Conservation (phyloP, 2,113 vertebrate genomes). For the Rattus norvegicus region DNA sequence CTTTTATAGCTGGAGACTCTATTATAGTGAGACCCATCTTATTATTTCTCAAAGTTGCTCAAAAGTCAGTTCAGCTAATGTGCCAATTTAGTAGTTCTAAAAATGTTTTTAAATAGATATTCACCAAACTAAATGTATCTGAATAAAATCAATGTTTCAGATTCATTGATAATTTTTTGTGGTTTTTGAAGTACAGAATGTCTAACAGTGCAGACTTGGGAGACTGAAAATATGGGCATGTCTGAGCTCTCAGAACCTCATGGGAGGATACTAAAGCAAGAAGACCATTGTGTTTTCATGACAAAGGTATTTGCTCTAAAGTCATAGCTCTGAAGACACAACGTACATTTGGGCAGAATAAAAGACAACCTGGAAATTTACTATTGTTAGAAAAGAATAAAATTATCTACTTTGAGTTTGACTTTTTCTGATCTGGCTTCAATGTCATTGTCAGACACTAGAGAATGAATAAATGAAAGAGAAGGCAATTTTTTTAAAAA, state of each 20-base stretch:
- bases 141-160: background rate
- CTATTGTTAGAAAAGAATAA: background rate
- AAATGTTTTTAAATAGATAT: constrained; percentile 34
- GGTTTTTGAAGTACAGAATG: background rate
- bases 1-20: constrained; percentile 40
- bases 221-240: background rate
- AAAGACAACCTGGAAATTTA: background rate
- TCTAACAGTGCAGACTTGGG: background rate
- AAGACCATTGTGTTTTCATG: background rate
- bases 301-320: constrained; percentile 17
- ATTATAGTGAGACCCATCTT: constrained; percentile 1
- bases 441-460: background rate
- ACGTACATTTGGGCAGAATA: background rate
- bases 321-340: background rate
- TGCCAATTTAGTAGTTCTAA: constrained; percentile 37
- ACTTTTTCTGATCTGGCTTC: background rate
- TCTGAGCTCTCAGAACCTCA: background rate
- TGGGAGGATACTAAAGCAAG: background rate
- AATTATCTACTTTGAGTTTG: background rate
- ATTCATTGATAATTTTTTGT: constrained; percentile 35
- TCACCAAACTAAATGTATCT: background rate
- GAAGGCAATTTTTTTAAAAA: too few species aligned
- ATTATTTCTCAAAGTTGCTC: constrained; percentile 51
- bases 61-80: constrained; percentile 21
- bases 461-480: too few species aligned